These are phyloP conservation scores for Caenorhabditis remanei DNA, from an alignment of 1,140 invertebrate species.

Conservation along the genomic window DNA sequence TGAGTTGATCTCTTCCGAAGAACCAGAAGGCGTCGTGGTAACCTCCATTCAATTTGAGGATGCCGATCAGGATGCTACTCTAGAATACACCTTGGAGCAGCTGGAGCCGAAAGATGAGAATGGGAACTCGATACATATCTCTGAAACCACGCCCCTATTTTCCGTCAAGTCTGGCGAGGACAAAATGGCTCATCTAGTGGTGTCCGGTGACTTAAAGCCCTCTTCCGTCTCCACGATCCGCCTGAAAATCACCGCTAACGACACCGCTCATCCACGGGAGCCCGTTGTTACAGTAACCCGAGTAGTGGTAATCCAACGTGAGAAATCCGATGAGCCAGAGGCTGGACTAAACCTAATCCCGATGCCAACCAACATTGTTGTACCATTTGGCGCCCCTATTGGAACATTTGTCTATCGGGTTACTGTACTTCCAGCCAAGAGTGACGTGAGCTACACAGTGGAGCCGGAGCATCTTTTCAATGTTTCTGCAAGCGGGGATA, in stretches of 20 bases:
- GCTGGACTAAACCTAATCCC: background rate
- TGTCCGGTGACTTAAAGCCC: background rate
- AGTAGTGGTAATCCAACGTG: background rate
- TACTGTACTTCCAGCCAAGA: slow-evolving; percentile 7
- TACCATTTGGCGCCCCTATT: background rate
- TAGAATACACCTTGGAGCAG: background rate
- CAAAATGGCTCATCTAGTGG: slow-evolving; percentile 4
- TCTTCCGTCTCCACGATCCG: background rate
- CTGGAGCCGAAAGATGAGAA: background rate
- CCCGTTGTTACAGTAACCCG: background rate
- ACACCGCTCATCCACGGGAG: slow-evolving; percentile 1
- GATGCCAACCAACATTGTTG: background rate
- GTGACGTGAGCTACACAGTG: background rate
- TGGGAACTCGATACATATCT: background rate
- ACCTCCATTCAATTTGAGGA: background rate
- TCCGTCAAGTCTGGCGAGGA: background rate
- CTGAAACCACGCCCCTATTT: background rate
- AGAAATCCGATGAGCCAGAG: background rate
- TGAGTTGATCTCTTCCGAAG: slow-evolving; percentile 11
- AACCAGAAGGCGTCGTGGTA: slow-evolving; percentile 15
- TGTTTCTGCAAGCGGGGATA: background rate
- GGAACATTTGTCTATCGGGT: background rate
- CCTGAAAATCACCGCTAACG: slow-evolving; percentile 3
- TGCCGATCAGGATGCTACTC: background rate
- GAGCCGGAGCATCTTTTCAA: background rate